Percentiles rank a stretch among this genome's conserved stretches.
Conservation (phyloP, 2,888 invertebrate species). For the Gastrophysa polygoni region DNA sequence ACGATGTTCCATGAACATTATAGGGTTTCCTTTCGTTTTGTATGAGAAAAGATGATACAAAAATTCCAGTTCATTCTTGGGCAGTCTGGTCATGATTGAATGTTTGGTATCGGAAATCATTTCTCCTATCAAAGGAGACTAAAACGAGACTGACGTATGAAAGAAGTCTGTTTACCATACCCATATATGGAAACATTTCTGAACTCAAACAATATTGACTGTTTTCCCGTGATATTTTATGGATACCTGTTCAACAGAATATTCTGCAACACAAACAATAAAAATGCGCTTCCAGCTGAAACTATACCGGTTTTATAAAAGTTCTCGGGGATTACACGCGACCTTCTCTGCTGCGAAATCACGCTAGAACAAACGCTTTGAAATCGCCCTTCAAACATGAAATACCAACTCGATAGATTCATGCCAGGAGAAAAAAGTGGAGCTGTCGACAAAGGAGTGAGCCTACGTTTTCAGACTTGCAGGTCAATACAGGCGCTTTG, state of each 20-base stretch:
- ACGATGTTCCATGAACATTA: no score
- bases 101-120: no score
- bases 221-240: not conserved
- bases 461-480: not conserved
- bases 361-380: conserved; percentile 34
- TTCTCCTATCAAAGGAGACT: no score
- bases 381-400: conserved; percentile 27
- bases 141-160: no score
- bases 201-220: no score
- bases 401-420: conserved; percentile 23
- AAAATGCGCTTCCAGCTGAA: not conserved
- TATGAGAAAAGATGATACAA: no score
- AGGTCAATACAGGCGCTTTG: not conserved
- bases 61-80: no score
- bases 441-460: not conserved
- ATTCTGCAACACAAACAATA: not conserved
- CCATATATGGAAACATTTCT: no score
- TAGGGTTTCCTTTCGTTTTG: no score
- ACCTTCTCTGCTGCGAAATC: conserved; percentile 24
- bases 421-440: not conserved
- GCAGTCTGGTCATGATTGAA: no score
- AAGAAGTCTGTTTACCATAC: no score
- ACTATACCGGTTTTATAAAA: conserved; percentile 12
- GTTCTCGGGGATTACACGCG: conserved; percentile 14
- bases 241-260: not conserved